A percentile compares a stretch with the other conserved stretches of the same genome.
Conservation (phyloP, 2,888 invertebrate species). For the Calliopum simillimum region DNA sequence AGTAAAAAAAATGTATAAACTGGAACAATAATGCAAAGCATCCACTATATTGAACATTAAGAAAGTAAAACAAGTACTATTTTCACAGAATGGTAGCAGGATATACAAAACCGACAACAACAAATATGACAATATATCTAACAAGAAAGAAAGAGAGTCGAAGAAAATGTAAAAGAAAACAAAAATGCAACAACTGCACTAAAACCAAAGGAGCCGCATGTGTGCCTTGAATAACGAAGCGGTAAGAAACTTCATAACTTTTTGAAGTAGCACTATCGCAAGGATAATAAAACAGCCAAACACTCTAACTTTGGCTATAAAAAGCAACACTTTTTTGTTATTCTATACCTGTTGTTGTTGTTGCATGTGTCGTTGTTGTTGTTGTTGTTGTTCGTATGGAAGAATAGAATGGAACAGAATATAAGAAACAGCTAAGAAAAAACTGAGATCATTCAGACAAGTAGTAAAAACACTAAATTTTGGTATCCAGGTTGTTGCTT, state of each 20-base stretch:
- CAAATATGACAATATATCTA: neutral
- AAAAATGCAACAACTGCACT: slow-evolving; percentile 36
- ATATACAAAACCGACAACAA: slow-evolving; percentile 32
- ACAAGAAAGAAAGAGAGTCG: slow-evolving; percentile 29
- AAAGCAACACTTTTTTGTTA: slow-evolving; percentile 45
- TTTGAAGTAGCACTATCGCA: slow-evolving; percentile 45
- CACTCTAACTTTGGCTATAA: slow-evolving; percentile 62
- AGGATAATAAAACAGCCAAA: slow-evolving; percentile 63
- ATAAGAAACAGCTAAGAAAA: neutral
- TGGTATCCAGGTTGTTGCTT: too few relatives aligned
- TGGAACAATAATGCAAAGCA: too few relatives aligned
- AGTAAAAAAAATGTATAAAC: too few relatives aligned
- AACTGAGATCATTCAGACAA: too few relatives aligned
- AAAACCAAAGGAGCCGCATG: slow-evolving; percentile 39
- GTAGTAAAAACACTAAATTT: too few relatives aligned
- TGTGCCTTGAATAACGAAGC: slow-evolving; percentile 54
- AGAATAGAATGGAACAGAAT: neutral
- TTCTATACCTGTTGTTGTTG: slow-evolving; percentile 34
- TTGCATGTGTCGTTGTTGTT: slow-evolving; percentile 13
- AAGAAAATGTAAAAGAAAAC: slow-evolving; percentile 29
- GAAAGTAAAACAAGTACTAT: too few relatives aligned
- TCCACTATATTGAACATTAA: neutral
- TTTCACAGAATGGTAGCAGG: neutral
- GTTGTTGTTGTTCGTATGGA: slow-evolving; percentile 14
- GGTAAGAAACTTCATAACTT: slow-evolving; percentile 45